A percentile compares a stretch with the other conserved stretches of the same genome.
phyloP scores from a whole-genome alignment of 2,113 vertebrate genomes.

The Hylia prasina region DNA sequence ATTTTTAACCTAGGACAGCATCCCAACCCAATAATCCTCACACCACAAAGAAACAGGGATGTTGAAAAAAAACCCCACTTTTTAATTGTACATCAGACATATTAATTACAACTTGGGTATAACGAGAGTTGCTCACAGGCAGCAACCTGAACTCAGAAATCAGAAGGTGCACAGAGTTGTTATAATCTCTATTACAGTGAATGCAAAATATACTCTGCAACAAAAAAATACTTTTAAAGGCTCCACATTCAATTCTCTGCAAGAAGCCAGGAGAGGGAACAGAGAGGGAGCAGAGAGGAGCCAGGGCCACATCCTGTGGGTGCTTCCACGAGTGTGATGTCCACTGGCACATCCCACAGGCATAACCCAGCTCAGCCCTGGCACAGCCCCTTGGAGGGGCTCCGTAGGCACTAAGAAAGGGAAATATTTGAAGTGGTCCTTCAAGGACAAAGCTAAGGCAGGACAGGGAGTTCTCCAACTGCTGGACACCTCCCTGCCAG shows the following conservation, averaged over 20 bases:
- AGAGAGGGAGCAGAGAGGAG: background rate
- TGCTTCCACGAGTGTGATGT: accelerated
- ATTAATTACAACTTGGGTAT: conserved; percentile 73
- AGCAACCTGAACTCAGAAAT: conserved; percentile 68
- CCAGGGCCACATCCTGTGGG: background rate
- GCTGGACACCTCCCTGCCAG: background rate
- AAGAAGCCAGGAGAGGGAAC: background rate
- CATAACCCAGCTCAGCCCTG: background rate
- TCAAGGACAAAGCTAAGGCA: background rate
- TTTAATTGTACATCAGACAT: conserved; percentile 62
- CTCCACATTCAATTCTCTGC: conserved; percentile 7
- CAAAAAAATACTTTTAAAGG: background rate
- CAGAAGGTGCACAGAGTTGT: conserved; percentile 74
- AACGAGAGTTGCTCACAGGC: conserved; percentile 67
- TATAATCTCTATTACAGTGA: conserved; percentile 56
- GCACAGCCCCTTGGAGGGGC: background rate
- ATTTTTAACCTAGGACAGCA: too few relatives aligned
- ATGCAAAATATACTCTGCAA: conserved; percentile 55
- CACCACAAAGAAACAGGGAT: background rate
- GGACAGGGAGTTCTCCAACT: background rate
- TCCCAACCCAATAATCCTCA: background rate
- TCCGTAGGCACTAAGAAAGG: background rate
- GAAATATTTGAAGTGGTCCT: background rate
- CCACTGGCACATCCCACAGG: background rate
- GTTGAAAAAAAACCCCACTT: background rate